phyloP scores from a whole-genome alignment of 2,888 invertebrate genomes.

The Drosophila acutilabella region DNA sequence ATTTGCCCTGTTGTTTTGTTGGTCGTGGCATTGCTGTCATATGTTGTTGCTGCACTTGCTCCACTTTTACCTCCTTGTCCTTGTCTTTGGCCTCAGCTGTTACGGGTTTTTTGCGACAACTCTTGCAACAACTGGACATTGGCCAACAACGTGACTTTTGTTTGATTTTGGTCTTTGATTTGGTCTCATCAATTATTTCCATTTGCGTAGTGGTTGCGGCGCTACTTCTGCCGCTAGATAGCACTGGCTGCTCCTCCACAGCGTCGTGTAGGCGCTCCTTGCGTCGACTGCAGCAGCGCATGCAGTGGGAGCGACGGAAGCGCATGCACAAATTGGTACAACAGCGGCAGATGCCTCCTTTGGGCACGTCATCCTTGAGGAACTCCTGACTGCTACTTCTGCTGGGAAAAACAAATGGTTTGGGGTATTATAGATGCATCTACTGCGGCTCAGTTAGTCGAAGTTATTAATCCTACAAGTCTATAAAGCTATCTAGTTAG shows the following conservation, averaged over 20 bases:
- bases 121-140: slow-evolving; percentile 84
- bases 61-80: slow-evolving; percentile 41
- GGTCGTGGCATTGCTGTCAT: slow-evolving; percentile 33
- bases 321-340: slow-evolving; percentile 84
- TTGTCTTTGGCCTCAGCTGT: slow-evolving; percentile 20
- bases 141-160: slow-evolving; percentile 82
- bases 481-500: background rate
- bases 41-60: slow-evolving; percentile 50
- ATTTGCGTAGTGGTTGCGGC: slow-evolving; percentile 78
- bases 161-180: slow-evolving; percentile 53
- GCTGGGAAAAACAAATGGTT: slow-evolving; percentile 9
- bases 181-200: slow-evolving; percentile 80
- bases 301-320: slow-evolving; percentile 83
- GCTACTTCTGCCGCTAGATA: slow-evolving; percentile 77
- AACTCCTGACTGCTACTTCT: slow-evolving; percentile 84
- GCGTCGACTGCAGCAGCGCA: slow-evolving; percentile 79
- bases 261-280: slow-evolving; percentile 59
- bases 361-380: slow-evolving; percentile 70
- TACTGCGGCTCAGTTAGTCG: no score
- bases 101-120: slow-evolving; percentile 83
- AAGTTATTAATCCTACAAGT: background rate
- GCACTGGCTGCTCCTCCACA: slow-evolving; percentile 76
- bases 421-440: background rate
- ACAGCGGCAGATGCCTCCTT: slow-evolving; percentile 79
- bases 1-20: slow-evolving; percentile 73